These are phyloP conservation scores for Phalera bucephala DNA, from an alignment of 2,888 invertebrate species.

Conservation along the genomic window DNA sequence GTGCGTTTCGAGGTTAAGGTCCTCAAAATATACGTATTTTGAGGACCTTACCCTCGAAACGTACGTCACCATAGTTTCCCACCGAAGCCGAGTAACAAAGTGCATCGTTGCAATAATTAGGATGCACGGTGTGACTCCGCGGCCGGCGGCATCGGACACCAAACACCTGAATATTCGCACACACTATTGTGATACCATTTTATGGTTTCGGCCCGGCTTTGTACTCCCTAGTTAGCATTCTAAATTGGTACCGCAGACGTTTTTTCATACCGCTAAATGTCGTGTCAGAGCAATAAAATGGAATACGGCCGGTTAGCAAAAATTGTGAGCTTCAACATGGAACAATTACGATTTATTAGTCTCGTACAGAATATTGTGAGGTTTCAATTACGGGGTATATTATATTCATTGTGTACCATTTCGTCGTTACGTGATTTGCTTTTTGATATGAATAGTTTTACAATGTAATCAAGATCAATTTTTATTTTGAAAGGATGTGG, in stretches of 20 bases:
- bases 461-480: too few relatives aligned
- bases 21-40: too few relatives aligned
- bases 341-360: constrained; percentile 51
- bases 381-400: constrained; percentile 47
- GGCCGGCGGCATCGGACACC: constrained; percentile 67
- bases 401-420: constrained; percentile 35
- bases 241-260: constrained; percentile 69
- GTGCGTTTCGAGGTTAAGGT: too few relatives aligned
- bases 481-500: too few relatives aligned
- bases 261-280: constrained; percentile 78
- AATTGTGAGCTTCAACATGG: constrained; percentile 55
- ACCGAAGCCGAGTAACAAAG: constrained; percentile 48
- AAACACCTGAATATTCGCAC: constrained; percentile 78
- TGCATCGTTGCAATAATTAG: constrained; percentile 74
- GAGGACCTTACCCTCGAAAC: constrained; percentile 44
- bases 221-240: constrained; percentile 76
- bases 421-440: constrained; percentile 36
- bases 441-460: constrained; percentile 13
- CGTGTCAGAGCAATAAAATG: constrained; percentile 71
- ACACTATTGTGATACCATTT: constrained; percentile 78
- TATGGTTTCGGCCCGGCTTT: constrained; percentile 79
- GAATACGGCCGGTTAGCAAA: constrained; percentile 47
- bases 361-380: constrained; percentile 39
- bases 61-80: constrained; percentile 55
- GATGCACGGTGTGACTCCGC: constrained; percentile 60